Evolutionary conservation across 1,140 invertebrate species (phyloP).

Genomic region (Lithobius niger): DNA sequence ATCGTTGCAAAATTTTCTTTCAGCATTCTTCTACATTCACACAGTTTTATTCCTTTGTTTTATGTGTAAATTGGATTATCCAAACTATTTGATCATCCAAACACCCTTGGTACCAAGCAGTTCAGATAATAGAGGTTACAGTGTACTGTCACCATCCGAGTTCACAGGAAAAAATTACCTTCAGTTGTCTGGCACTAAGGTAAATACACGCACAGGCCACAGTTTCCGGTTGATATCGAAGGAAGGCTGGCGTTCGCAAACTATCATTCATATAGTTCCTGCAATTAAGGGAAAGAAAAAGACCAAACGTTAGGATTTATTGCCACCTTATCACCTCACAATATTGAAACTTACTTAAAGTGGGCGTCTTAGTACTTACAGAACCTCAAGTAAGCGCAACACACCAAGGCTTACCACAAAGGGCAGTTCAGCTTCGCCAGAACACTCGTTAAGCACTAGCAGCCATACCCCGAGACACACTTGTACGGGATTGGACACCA

Average conservation of each 20-base stretch:
- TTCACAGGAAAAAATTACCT: constrained; percentile 29
- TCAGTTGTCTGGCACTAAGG: constrained; percentile 73
- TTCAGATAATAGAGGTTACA: no score
- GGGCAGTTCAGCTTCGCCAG: no score
- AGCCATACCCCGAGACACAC: no score
- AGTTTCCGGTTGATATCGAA: constrained; percentile 88
- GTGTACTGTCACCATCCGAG: not conserved
- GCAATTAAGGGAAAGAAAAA: constrained; percentile 23
- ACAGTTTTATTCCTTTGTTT: not conserved
- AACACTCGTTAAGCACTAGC: no score
- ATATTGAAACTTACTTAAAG: no score
- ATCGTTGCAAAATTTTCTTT: not conserved
- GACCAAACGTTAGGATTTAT: constrained; percentile 14
- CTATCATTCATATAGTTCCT: constrained; percentile 99
- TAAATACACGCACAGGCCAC: constrained; percentile 98
- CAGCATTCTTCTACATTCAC: not conserved
- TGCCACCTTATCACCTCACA: not conserved
- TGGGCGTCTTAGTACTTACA: no score
- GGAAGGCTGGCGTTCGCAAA: constrained; percentile 88
- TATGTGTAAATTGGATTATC: no score
- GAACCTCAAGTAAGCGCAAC: no score
- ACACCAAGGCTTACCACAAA: no score
- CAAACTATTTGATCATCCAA: no score
- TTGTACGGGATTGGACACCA: no score
- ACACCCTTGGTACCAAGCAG: not conserved